A percentile compares a stretch with the other conserved stretches of the same genome.
phyloP scores from a whole-genome alignment of 2,797 vertebrate genomes.

The Rousettus madagascariensis region DNA sequence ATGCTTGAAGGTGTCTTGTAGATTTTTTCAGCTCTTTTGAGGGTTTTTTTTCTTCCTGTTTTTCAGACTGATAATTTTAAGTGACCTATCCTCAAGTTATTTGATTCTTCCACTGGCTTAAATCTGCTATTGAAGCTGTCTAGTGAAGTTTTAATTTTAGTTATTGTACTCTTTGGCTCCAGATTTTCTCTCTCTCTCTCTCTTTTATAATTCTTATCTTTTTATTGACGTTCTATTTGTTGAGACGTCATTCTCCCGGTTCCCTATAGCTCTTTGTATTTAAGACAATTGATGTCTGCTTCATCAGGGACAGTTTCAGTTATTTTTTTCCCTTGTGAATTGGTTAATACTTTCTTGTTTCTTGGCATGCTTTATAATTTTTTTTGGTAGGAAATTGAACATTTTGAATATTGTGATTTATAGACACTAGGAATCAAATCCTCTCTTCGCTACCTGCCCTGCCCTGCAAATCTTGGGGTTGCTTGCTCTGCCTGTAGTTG shows the following conservation, averaged over 20 bases:
- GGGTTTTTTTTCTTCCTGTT: background rate
- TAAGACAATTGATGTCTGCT: background rate
- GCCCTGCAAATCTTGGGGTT: background rate
- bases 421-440: background rate
- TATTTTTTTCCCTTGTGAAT: background rate
- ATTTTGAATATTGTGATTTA: conserved; percentile 20
- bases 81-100: background rate
- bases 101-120: background rate
- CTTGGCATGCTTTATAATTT: background rate
- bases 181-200: background rate
- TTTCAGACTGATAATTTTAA: background rate
- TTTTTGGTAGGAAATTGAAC: background rate
- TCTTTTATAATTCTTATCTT: background rate
- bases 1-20: background rate
- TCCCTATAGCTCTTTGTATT: conserved; percentile 4
- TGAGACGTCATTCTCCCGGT: background rate
- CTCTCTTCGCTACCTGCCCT: accelerated
- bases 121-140: background rate
- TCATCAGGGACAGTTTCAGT: background rate
- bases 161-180: background rate
- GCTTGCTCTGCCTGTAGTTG: background rate
- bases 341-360: background rate
- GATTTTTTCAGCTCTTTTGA: background rate
- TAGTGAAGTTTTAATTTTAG: background rate
- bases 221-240: background rate